A percentile compares a stretch with the other conserved stretches of the same genome.
Evolutionary conservation across 2,113 vertebrate genomes (phyloP).

Genomic region (Mesitornis unicolor): DNA sequence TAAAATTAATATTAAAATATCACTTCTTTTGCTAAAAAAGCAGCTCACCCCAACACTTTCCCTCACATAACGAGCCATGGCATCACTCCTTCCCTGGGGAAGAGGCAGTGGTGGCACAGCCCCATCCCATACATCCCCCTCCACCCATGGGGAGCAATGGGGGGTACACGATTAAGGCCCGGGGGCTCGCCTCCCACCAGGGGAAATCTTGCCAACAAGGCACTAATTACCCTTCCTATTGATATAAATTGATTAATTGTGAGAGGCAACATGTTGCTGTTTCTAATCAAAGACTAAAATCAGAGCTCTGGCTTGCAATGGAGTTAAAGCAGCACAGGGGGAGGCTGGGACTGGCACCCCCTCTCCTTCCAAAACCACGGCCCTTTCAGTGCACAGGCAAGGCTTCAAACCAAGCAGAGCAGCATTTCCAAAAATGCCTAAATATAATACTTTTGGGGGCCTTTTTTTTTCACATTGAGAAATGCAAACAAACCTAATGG

Average conservation of each 20-base stretch:
- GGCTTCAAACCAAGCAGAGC: not conserved
- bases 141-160: not conserved
- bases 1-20: too few species aligned
- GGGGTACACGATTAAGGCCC: not conserved
- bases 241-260: not conserved
- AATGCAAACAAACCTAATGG: not conserved
- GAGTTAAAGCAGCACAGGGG: not conserved
- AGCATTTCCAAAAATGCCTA: not conserved
- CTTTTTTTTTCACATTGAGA: not conserved
- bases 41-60: not conserved
- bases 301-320: too few species aligned
- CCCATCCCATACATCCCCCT: rapidly evolving
- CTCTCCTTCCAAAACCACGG: rapidly evolving
- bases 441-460: not conserved
- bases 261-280: not conserved
- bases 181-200: not conserved
- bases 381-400: not conserved
- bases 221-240: not conserved
- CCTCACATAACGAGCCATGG: not conserved
- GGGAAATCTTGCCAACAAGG: not conserved
- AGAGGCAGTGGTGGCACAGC: not conserved
- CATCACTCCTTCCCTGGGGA: rapidly evolving
- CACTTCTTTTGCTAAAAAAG: too few species aligned
- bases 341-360: not conserved
- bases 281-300: not conserved